A percentile compares a stretch with the other conserved stretches of the same genome.
phyloP scores from a whole-genome alignment of 2,888 invertebrate species.

The Spicauda simplicius region DNA sequence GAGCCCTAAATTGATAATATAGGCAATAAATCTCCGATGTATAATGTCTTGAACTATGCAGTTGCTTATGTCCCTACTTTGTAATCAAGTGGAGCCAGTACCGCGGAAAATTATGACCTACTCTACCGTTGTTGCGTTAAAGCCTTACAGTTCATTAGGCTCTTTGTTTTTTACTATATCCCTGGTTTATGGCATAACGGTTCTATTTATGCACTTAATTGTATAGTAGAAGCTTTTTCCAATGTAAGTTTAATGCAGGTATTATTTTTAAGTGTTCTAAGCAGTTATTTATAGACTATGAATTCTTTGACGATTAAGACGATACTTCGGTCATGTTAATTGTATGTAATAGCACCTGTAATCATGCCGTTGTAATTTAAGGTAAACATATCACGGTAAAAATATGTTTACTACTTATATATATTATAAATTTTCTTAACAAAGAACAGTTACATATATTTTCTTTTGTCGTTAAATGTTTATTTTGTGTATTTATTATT shows the following conservation, averaged over 20 bases:
- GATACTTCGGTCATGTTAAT: not conserved
- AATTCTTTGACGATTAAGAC: too few relatives aligned
- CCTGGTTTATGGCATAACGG: not conserved
- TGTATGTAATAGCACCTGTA: not conserved
- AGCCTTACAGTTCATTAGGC: slow-evolving; percentile 2
- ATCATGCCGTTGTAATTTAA: not conserved
- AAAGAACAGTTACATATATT: too few relatives aligned
- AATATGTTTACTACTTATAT: too few relatives aligned
- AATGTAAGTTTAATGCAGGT: not conserved
- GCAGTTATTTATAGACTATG: too few relatives aligned
- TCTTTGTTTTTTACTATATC: not conserved
- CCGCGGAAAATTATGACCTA: slow-evolving; percentile 14
- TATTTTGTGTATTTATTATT: too few relatives aligned
- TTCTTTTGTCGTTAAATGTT: too few relatives aligned
- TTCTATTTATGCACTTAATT: not conserved
- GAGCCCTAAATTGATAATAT: not conserved
- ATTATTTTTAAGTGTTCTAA: too few relatives aligned
- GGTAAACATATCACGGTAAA: not conserved
- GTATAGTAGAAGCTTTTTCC: not conserved
- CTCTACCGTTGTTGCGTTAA: slow-evolving; percentile 5
- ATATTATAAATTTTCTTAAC: too few relatives aligned
- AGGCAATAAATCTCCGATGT: not conserved
- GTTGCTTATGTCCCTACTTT: not conserved
- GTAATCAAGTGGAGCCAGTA: slow-evolving; percentile 4
- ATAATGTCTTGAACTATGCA: not conserved